Percentiles rank a stretch among this genome's conserved stretches.
phyloP scores from a whole-genome alignment of 2,888 invertebrate genomes.

The Diaperis boleti region DNA sequence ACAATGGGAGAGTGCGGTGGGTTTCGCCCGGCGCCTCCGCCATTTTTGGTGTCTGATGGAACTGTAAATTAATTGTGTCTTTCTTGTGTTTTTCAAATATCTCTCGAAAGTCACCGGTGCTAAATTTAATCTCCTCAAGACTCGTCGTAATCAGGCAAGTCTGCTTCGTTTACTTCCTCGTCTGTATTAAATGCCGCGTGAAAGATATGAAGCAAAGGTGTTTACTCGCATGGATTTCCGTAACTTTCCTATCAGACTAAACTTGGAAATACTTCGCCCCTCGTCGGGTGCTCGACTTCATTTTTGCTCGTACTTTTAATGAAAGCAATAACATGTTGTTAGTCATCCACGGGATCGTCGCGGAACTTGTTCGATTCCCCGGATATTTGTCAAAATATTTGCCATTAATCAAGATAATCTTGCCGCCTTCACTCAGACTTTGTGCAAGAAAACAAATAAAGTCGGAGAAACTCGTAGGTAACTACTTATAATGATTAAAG shows the following conservation, averaged over 20 bases:
- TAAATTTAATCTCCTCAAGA: too few species aligned
- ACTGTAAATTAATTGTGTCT: too few species aligned
- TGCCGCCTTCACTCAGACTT: slow-evolving; percentile 59
- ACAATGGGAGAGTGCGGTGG: too few species aligned
- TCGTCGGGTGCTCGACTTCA: slow-evolving; percentile 33
- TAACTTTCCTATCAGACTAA: slow-evolving; percentile 63
- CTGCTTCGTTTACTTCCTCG: slow-evolving; percentile 62
- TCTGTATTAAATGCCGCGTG: slow-evolving; percentile 63
- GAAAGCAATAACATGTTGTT: slow-evolving; percentile 44
- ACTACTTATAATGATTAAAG: slow-evolving; percentile 65
- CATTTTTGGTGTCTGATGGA: too few species aligned
- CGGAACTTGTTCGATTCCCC: slow-evolving; percentile 42
- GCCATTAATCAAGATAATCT: slow-evolving; percentile 66
- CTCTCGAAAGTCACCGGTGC: too few species aligned
- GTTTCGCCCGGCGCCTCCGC: too few species aligned
- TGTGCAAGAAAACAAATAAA: slow-evolving; percentile 64
- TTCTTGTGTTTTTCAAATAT: too few species aligned
- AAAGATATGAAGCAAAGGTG: slow-evolving; percentile 63
- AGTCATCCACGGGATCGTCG: slow-evolving; percentile 26
- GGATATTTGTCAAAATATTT: slow-evolving; percentile 66
- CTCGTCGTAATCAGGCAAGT: slow-evolving; percentile 45
- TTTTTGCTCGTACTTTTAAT: slow-evolving; percentile 29
- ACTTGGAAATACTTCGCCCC: slow-evolving; percentile 59
- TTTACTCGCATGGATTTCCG: slow-evolving; percentile 64
- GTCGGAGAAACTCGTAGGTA: slow-evolving; percentile 58